Evolutionary conservation across 1,140 invertebrate species (phyloP), one percentile per base, ranked within the genome.

Genomic region (Drosophila kepulauana): DNA sequence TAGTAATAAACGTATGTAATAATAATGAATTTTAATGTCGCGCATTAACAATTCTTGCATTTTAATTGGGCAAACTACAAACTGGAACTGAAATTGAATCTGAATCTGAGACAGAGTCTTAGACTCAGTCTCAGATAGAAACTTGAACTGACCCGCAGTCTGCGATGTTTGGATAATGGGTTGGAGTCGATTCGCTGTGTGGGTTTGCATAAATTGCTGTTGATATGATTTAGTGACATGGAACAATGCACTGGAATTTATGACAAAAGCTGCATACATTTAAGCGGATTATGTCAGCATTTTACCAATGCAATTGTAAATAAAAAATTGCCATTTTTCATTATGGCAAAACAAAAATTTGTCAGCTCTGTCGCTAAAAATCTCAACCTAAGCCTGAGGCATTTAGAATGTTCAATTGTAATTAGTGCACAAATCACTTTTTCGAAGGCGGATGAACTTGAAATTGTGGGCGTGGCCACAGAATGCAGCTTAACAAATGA

Each of bases 201-300:
- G 86, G 85, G 85, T 70, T 79, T 80, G 86, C 85, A 89, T 89
- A 89, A 90, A 90, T 90, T 89, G 85, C 85, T 85, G 86, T 85
- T 89, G 85, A 89, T 89, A 90, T 89, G 85, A 89, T 89, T 89
- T 89, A 89, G 86, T 89, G 85, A 89, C 85, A 89, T 89, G 85
- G 78, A 89, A 89, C 85, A 89, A 89, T 89, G 86, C 86, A 90
- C 78, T 81, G 85, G 86, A 90, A 89, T 89, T 89, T 90, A 89
- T 89, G 75, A 70, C 86, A 85, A 89, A 63, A 68, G 77, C 74
- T 78, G 73, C 80, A 81, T 84, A 80, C 68, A 81, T 79, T 88
- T 89, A 90, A 89, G 81, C 86, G 85, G 85, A 85, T 89, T 89
- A 85, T 89, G 85, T 89, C 85, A 81, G 69, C 75, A 70, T 72